A percentile compares a stretch with the other conserved stretches of the same genome.
Evolutionary conservation across 2,113 vertebrate genomes (phyloP).

Genomic region (Cettia cetti): DNA sequence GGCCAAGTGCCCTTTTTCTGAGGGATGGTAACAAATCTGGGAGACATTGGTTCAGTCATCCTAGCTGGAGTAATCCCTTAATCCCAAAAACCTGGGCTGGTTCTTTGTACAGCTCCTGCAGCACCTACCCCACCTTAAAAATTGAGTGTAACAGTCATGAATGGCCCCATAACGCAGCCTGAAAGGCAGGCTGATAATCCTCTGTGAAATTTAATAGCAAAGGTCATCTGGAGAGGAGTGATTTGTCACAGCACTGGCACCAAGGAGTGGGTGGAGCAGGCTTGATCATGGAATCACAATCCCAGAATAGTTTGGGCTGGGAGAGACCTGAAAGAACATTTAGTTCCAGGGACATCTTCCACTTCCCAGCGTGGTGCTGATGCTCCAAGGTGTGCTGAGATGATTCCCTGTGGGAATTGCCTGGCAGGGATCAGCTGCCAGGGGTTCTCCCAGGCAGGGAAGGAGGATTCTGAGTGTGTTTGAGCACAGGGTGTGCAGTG

Average conservation of each 20-base stretch:
- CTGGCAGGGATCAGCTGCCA: not conserved
- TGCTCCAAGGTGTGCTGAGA: not conserved
- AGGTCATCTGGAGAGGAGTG: not conserved
- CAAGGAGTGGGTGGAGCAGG: not conserved
- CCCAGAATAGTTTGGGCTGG: not conserved
- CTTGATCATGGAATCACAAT: not conserved
- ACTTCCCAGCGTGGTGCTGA: accelerated
- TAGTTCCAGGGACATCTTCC: not conserved
- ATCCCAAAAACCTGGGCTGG: not conserved
- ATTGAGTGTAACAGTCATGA: not conserved
- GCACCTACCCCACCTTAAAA: not conserved
- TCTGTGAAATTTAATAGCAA: not conserved
- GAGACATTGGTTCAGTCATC: not conserved
- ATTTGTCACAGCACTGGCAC: not conserved
- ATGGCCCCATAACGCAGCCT: not conserved
- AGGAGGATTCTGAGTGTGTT: not conserved
- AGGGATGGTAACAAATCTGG: not conserved
- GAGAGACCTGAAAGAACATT: not conserved
- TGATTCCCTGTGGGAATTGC: not conserved
- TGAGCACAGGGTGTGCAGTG: not conserved
- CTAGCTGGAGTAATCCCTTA: not conserved
- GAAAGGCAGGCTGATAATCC: not conserved
- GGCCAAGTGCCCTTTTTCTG: not conserved
- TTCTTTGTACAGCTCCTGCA: not conserved
- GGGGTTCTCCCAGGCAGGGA: not conserved